Base-by-base conservation (phyloP, 2,797 vertebrate species). In the Falco biarmicus region DNA sequence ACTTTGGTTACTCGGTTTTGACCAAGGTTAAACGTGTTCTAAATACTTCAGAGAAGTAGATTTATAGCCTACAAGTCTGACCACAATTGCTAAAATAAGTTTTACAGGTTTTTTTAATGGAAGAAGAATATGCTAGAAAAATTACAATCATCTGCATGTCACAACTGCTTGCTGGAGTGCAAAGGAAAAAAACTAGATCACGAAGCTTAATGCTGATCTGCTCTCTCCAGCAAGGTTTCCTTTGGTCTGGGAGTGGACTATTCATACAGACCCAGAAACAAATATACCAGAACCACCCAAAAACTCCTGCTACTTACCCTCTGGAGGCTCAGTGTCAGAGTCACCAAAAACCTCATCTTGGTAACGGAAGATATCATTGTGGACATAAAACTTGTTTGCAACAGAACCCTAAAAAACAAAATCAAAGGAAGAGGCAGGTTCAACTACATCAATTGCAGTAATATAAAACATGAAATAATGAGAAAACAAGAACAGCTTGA, bases 331-430 rank as follows among this genome's bases (percentile, higher is more conserved):
- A 0, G 99, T 99, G 93, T 99, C 99, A 1, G 99, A 99, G 96
- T 99, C 99, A 7, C 99, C 99, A 68, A 99, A 99, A 81, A 99
- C 99, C 90, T 99, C 99, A 90, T 99, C 99, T 89, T 99, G 99
- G 96, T 99, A 99, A 90, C 99, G 99, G 94, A 99, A 99, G 96
- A 99, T 99, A 66, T 99, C 99, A 3, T 99, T 99, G 97, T 99
- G 99, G 84, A 99, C 99, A 88, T 99, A 99, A 97, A 99, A 99
- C 90, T 99, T 99, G 97, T 99, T 99, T 75, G 99, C 99, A 68
- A 99, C 99, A 21, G 99, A 99, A 5, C 99, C 99, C 99, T 99
- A 93, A 54, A 96, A 96, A 84, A 56, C 41, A 96, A 96, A 93
- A 91, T 54, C 43, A 75, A 82, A 87, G 17, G 22, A 6, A 91